Percentiles rank a stretch among this genome's conserved stretches.
These are phyloP conservation scores for Trichopoda pennipes DNA, from an alignment of 2,888 invertebrate genomes.

Conservation along the genomic window DNA sequence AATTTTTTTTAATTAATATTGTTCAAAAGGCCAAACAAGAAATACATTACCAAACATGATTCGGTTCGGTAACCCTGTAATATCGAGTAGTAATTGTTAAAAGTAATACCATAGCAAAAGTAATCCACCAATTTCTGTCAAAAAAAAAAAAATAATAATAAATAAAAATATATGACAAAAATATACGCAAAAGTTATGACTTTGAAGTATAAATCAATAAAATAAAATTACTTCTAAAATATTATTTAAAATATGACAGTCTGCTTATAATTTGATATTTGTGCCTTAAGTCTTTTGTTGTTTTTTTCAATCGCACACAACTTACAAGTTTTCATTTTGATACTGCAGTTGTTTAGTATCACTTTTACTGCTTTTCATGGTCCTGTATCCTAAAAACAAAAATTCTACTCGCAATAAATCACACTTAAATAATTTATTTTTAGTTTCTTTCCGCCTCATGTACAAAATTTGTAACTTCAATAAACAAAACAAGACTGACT, in stretches of 20 bases:
- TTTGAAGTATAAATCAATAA: not conserved
- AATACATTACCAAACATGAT: constrained; percentile 92
- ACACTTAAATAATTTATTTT: not conserved
- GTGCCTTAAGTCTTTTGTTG: constrained; percentile 41
- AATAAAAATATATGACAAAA: not conserved
- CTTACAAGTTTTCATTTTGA: constrained; percentile 52
- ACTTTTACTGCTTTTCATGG: constrained; percentile 8
- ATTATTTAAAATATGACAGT: not conserved
- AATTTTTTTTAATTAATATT: not conserved
- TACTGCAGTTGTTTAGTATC: not conserved
- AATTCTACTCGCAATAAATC: not conserved
- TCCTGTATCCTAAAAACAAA: not conserved
- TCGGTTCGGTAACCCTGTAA: constrained; percentile 94
- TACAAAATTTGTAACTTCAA: constrained; percentile 2
- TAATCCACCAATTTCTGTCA: constrained; percentile 84
- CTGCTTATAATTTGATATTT: not conserved
- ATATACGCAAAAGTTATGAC: not conserved
- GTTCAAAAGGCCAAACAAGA: not conserved
- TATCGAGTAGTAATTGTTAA: constrained; percentile 89
- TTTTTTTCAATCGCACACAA: not conserved
- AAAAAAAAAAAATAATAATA: not conserved
- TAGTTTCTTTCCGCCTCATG: constrained; percentile 6
- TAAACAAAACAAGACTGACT: not conserved
- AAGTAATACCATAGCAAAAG: constrained; percentile 85
- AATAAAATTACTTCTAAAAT: not conserved